These are phyloP conservation scores for Lymantria monacha DNA, from an alignment of 2,888 invertebrate species.

Conservation along the genomic window DNA sequence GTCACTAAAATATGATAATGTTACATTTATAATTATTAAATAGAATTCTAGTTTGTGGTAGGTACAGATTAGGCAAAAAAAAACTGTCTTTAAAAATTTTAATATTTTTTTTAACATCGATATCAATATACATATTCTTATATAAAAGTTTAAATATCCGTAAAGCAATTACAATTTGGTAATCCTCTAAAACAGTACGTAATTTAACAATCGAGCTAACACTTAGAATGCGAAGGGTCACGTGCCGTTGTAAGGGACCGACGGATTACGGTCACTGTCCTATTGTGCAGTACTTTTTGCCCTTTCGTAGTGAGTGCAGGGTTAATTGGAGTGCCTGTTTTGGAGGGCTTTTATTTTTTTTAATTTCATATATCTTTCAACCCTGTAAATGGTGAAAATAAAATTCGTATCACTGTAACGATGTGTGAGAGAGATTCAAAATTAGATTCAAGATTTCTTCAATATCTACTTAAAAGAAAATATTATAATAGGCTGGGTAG, in stretches of 20 bases:
- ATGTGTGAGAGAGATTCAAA: constrained; percentile 1
- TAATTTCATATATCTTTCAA: constrained; percentile 20
- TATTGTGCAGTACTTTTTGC: constrained; percentile 47
- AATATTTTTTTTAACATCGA: too few relatives aligned
- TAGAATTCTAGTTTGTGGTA: too few relatives aligned
- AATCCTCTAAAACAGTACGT: constrained; percentile 34
- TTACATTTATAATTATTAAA: too few relatives aligned
- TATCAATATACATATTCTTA: constrained; percentile 5
- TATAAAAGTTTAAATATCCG: constrained; percentile 26
- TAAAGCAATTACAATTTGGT: constrained; percentile 34
- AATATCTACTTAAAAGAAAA: neutral
- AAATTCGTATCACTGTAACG: constrained; percentile 1
- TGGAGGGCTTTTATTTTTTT: constrained; percentile 20
- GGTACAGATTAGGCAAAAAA: too few relatives aligned
- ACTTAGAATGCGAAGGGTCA: constrained; percentile 36
- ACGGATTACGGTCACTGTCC: constrained; percentile 56
- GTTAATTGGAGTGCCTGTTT: constrained; percentile 42
- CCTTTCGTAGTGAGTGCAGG: constrained; percentile 36
- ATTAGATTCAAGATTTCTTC: too few relatives aligned
- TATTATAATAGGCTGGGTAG: too few relatives aligned
- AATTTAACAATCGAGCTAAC: constrained; percentile 37
- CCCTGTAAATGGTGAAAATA: constrained; percentile 4
- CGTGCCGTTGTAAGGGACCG: constrained; percentile 38
- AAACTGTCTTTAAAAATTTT: too few relatives aligned
- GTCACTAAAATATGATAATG: too few relatives aligned